phyloP scores from a whole-genome alignment of 2,113 vertebrate genomes.

The Otolemur garnettii region DNA sequence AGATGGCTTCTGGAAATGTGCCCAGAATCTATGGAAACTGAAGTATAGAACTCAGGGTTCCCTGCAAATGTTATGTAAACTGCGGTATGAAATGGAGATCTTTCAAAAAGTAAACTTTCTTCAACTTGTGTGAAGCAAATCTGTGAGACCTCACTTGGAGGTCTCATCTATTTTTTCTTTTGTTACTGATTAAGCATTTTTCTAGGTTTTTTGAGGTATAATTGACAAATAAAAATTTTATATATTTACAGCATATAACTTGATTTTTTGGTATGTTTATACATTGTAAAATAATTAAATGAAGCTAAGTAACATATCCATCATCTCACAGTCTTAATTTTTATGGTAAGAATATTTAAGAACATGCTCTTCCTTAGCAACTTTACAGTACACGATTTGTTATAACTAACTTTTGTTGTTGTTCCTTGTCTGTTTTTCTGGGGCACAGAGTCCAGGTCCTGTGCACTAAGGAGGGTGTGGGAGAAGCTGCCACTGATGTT shows the following conservation, averaged over 20 bases:
- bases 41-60: neutral
- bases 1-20: neutral
- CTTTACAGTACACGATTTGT: neutral
- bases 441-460: rapidly evolving
- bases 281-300: neutral
- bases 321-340: neutral
- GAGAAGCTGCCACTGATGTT: neutral
- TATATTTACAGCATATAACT: neutral
- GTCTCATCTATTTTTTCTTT: too few species aligned
- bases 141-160: neutral
- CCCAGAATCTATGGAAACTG: neutral
- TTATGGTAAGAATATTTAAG: neutral
- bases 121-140: neutral
- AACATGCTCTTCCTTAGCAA: neutral
- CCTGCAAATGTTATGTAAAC: neutral
- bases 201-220: neutral
- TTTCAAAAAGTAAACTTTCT: neutral
- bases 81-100: neutral
- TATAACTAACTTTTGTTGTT: too few species aligned
- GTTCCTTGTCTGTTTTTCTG: neutral
- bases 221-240: neutral
- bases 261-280: neutral
- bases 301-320: neutral
- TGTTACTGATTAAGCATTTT: neutral
- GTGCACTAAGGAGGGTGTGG: neutral